Conservation (phyloP, 2,113 vertebrate species). For the Leucopsar rothschildi region DNA sequence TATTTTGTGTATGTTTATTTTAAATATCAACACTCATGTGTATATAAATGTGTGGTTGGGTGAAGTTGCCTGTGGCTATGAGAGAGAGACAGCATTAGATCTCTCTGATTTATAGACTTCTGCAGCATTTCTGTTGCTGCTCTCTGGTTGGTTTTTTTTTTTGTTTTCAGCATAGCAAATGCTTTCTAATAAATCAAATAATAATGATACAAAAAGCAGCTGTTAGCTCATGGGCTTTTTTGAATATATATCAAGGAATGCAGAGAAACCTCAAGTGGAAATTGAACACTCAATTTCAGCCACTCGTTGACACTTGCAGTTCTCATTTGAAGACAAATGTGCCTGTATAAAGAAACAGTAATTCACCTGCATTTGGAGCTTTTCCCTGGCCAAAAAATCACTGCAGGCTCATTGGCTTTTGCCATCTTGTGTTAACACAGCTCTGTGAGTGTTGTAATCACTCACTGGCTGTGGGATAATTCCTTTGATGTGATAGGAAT, state of each 20-base stretch:
- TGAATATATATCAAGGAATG: neutral
- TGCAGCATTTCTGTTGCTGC: neutral
- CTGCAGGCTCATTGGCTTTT: neutral
- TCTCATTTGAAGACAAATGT: constrained; percentile 23
- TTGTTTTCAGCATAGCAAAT: neutral
- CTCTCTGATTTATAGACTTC: neutral
- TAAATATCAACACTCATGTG: neutral
- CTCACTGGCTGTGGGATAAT: constrained; percentile 16
- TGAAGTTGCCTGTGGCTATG: neutral
- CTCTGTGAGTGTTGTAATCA: neutral
- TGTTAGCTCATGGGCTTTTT: neutral
- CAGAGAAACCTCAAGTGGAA: neutral
- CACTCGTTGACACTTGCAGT: neutral
- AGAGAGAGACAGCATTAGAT: neutral
- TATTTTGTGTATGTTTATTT: neutral
- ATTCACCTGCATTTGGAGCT: neutral
- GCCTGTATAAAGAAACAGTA: neutral
- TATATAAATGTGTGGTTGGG: neutral
- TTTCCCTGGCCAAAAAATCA: constrained; percentile 24
- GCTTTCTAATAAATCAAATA: neutral
- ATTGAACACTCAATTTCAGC: neutral
- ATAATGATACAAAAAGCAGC: neutral
- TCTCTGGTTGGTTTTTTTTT: neutral
- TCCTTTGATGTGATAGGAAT: constrained; percentile 5
- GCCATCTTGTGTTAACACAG: neutral